Base-by-base conservation (phyloP, 2,888 invertebrate species). In the Dicranocentrus wangi region DNA sequence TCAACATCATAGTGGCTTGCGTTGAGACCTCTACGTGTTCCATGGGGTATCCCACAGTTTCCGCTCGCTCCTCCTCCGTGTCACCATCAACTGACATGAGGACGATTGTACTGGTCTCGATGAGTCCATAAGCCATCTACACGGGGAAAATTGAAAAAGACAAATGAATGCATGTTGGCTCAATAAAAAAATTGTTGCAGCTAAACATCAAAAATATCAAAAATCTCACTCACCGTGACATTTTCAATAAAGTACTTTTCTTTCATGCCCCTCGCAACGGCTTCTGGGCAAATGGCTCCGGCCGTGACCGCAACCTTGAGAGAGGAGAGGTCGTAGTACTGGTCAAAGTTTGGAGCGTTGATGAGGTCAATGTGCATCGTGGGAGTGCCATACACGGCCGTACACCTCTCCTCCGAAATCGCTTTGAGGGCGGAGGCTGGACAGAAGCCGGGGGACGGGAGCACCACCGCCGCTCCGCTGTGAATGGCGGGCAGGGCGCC, bases 311-410 rank as follows among this genome's bases (percentile, higher is more conserved):
- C 94, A 55, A 90, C 88, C 83, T 90, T 23, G 23, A 87, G 63
- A 0, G 84, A 86, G 15, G 87, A 85, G 23, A 88, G 89, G 65
- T 90, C 90, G 27, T n/a, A n/a, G n/a, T 92, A 89, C 0, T 90
- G 89, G 17, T 90, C 87, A 15, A 85, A 72, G 32, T 89, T 88
- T 86, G 91, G 91, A 3, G 88, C 88, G 28, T 90, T 90, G 53
- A 95, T 88, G 84, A 94, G 90, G 89, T 95, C 94, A 15, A 94
- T 92, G 88, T 94, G 94, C 95, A 95, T 87, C 1, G 96, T 95
- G 5, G 96, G 95, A 0, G 95, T 95, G 43, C 95, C 95, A 87
- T 93, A 93, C 28, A 93, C 88, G 0, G 92, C 88, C 0, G 92
- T 92, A 87, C 95, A 94, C 84, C 55, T 75, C 77, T 84, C 84